These are phyloP conservation scores for Ceyx cyanopectus DNA, from an alignment of 2,113 vertebrate genomes.

Conservation along the genomic window DNA sequence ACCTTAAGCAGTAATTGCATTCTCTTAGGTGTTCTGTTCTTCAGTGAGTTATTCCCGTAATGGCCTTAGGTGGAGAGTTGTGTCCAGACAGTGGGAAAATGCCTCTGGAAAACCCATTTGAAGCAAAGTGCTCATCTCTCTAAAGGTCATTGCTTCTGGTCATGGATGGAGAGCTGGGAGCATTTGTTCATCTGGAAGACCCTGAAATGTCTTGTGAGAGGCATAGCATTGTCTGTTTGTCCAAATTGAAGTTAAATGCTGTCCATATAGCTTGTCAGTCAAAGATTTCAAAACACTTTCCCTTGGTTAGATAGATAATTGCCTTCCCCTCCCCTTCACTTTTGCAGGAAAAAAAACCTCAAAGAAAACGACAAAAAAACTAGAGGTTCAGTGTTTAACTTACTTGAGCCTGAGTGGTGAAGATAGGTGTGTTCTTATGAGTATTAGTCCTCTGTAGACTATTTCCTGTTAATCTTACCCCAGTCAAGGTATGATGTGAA, in stretches of 20 bases:
- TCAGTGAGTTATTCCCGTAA: background rate
- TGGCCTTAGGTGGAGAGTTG: background rate
- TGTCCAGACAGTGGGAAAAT: background rate
- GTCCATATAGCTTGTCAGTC: background rate
- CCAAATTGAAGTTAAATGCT: background rate
- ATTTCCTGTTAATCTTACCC: background rate
- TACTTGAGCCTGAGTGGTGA: background rate
- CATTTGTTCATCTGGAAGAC: background rate
- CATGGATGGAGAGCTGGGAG: background rate
- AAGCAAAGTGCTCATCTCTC: rapidly evolving
- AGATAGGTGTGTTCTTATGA: background rate
- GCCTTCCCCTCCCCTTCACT: background rate
- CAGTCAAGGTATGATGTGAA: background rate
- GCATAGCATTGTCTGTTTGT: background rate
- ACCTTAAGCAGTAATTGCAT: background rate
- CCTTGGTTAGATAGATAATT: background rate
- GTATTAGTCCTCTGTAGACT: background rate
- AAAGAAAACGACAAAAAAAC: background rate
- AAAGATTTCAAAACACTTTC: background rate
- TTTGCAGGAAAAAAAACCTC: background rate
- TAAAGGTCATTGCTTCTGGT: background rate
- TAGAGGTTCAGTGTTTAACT: background rate
- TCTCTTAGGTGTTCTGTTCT: background rate
- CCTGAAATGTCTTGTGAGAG: background rate
- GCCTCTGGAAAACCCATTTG: background rate